Conservation (phyloP, 1,140 invertebrate genomes). For the Heliconius congener region DNA sequence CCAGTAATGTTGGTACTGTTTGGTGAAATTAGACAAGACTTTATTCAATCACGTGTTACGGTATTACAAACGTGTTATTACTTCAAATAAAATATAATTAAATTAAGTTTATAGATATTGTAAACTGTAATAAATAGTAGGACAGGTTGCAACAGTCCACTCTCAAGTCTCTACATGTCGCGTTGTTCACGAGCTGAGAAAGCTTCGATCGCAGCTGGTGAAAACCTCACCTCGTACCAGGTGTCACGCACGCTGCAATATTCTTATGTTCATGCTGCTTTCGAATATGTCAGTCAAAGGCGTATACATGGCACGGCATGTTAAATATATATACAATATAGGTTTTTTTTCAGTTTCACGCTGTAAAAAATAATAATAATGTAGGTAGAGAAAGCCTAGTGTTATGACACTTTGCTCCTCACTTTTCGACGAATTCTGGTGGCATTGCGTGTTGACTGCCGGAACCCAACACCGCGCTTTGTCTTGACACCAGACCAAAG, state of each 20-base stretch:
- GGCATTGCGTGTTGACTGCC: too few species aligned
- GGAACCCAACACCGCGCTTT: too few species aligned
- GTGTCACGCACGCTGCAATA: slow-evolving; percentile 62
- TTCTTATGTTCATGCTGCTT: slow-evolving; percentile 45
- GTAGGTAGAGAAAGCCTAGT: too few species aligned
- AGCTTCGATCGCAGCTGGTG: slow-evolving; percentile 65
- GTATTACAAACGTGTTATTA: too few species aligned
- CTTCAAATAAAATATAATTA: too few species aligned
- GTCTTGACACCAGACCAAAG: too few species aligned
- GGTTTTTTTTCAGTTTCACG: too few species aligned
- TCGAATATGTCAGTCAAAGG: slow-evolving; percentile 48
- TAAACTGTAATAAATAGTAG: slow-evolving; percentile 22
- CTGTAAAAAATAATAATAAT: too few species aligned
- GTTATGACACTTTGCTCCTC: too few species aligned
- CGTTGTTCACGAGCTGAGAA: slow-evolving; percentile 56
- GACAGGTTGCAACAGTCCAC: slow-evolving; percentile 28
- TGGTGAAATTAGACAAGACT: background rate
- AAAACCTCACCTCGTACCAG: slow-evolving; percentile 63
- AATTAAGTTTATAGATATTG: background rate
- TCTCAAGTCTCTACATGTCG: slow-evolving; percentile 43
- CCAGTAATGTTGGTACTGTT: background rate
- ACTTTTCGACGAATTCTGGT: too few species aligned
- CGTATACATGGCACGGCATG: background rate
- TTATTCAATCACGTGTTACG: too few species aligned
- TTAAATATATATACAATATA: background rate